Percentiles rank a stretch among this genome's conserved stretches.
Evolutionary conservation across 2,888 invertebrate genomes (phyloP).

Genomic region (Pyrgus malvae): DNA sequence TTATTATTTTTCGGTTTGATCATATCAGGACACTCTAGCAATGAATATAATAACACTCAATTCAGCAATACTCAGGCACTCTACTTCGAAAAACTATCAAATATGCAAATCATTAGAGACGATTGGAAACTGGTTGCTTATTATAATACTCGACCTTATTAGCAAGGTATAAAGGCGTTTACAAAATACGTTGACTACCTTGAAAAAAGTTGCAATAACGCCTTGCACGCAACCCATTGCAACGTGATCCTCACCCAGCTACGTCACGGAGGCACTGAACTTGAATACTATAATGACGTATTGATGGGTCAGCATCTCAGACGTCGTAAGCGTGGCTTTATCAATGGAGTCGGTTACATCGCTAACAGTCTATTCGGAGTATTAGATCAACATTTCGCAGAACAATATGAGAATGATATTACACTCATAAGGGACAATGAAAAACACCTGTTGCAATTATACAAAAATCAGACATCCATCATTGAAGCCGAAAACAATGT

Average conservation of each 20-base stretch:
- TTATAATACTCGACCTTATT: slow-evolving; percentile 4
- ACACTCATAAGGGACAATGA: slow-evolving; percentile 23
- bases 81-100: slow-evolving; percentile 4
- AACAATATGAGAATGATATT: slow-evolving; percentile 28
- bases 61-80: background rate
- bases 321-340: slow-evolving; percentile 26
- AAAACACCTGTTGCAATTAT: slow-evolving; percentile 28
- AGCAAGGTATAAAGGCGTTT: background rate
- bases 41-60: background rate
- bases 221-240: background rate
- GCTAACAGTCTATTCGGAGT: slow-evolving; percentile 31
- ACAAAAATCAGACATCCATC: slow-evolving; percentile 36
- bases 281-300: background rate
- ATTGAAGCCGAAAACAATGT: slow-evolving; percentile 33
- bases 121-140: slow-evolving; percentile 7
- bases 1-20: background rate
- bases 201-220: background rate
- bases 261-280: background rate
- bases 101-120: slow-evolving; percentile 1
- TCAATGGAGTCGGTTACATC: slow-evolving; percentile 23
- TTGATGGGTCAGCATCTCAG: background rate
- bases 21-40: background rate
- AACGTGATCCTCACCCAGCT: background rate
- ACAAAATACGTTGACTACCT: slow-evolving; percentile 2
- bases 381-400: slow-evolving; percentile 31